These are phyloP conservation scores for Catagonus wagneri DNA, from an alignment of 2,113 vertebrate species.

Conservation along the genomic window DNA sequence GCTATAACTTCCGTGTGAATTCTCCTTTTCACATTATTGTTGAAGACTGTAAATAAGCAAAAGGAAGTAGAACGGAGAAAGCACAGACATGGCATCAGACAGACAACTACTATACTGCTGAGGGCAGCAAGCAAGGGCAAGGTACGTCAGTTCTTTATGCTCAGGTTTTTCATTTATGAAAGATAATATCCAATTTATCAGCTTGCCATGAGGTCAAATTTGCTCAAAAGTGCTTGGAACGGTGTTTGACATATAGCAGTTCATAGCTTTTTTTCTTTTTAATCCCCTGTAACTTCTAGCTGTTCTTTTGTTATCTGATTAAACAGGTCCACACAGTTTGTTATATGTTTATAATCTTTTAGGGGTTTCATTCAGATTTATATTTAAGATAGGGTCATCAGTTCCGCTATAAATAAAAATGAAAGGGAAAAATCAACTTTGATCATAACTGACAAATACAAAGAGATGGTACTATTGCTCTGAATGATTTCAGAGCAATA, in stretches of 20 bases:
- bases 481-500: neutral
- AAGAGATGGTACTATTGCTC: neutral
- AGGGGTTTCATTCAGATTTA: neutral
- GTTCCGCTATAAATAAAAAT: neutral
- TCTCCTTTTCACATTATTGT: neutral
- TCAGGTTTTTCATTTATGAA: neutral
- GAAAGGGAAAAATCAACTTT: conserved; percentile 30
- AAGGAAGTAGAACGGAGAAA: neutral
- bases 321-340: neutral
- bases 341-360: neutral
- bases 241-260: neutral
- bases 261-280: neutral
- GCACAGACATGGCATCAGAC: neutral
- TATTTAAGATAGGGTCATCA: neutral
- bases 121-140: neutral
- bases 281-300: neutral
- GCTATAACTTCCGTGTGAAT: neutral
- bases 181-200: neutral
- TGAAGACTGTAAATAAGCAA: neutral
- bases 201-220: neutral
- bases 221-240: neutral
- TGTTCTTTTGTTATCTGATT: neutral
- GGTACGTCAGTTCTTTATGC: neutral
- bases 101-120: neutral
- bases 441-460: neutral